phyloP scores from a whole-genome alignment of 2,888 invertebrate genomes.

The Lochmaea crataegi region DNA sequence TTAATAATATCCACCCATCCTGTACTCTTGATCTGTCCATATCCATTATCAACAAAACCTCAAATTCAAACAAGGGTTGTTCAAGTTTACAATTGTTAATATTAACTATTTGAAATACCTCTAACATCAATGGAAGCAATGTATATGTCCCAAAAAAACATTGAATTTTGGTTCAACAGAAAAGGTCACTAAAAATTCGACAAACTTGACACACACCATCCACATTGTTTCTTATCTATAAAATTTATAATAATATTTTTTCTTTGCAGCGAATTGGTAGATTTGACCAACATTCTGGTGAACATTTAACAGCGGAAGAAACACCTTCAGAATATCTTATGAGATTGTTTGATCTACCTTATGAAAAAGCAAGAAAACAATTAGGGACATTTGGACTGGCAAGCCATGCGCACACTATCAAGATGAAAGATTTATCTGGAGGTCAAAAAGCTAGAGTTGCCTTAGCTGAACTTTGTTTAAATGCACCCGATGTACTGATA shows the following conservation, averaged over 20 bases:
- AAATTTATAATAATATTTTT: background rate
- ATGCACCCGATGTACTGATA: slow-evolving; percentile 97
- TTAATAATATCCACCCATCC: background rate
- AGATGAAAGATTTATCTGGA: slow-evolving; percentile 92
- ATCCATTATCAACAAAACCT: too few relatives aligned
- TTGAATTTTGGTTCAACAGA: too few relatives aligned
- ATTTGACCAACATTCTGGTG: slow-evolving; percentile 99
- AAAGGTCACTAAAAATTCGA: too few relatives aligned
- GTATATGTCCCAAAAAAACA: too few relatives aligned
- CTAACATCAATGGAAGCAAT: too few relatives aligned
- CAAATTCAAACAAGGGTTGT: too few relatives aligned
- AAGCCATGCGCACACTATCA: slow-evolving; percentile 97
- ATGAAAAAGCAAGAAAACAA: slow-evolving; percentile 90
- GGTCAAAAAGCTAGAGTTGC: slow-evolving; percentile 94
- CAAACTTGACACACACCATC: too few relatives aligned
- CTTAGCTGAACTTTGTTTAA: slow-evolving; percentile 93
- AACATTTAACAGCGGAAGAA: slow-evolving; percentile 97
- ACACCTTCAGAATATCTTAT: slow-evolving; percentile 95
- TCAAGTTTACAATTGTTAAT: too few relatives aligned
- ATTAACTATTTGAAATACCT: too few relatives aligned
- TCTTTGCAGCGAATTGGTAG: slow-evolving; percentile 86
- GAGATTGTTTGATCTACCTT: slow-evolving; percentile 81
- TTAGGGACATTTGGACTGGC: slow-evolving; percentile 96
- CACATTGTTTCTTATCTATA: too few relatives aligned
- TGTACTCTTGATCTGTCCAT: too few relatives aligned